Conservation (phyloP, 2,113 vertebrate species). For the Nycticryphes semicollaris region DNA sequence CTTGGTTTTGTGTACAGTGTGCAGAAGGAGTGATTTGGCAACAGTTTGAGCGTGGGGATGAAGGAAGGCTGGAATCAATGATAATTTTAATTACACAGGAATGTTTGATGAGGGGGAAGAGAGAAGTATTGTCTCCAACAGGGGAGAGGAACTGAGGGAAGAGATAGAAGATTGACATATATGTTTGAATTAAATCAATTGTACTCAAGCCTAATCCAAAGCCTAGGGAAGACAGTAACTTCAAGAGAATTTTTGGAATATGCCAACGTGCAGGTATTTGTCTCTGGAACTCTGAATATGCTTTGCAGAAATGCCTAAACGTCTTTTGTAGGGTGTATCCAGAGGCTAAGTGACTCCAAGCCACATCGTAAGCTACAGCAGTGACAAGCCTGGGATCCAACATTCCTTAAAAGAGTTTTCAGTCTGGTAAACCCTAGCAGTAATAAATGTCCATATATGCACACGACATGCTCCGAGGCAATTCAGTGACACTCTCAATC, state of each 20-base stretch:
- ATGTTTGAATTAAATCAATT: neutral
- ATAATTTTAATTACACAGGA: neutral
- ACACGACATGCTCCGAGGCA: neutral
- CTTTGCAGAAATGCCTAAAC: neutral
- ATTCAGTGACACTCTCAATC: neutral
- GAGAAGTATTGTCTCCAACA: neutral
- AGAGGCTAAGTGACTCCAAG: neutral
- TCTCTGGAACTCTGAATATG: neutral
- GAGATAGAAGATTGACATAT: neutral
- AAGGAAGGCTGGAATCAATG: neutral
- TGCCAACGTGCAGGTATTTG: neutral
- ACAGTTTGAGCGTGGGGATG: neutral
- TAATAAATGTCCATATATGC: conserved; percentile 6
- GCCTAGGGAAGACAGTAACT: neutral
- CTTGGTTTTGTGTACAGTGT: neutral
- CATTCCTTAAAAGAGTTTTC: neutral
- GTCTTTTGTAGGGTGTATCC: neutral
- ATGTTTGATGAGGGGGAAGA: neutral
- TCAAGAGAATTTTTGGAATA: neutral
- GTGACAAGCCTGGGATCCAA: neutral
- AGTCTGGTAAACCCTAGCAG: neutral
- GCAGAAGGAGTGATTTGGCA: neutral
- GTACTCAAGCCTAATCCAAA: neutral
- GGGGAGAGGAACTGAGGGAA: neutral
- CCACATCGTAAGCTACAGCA: neutral